Evolutionary conservation across 2,888 invertebrate genomes (phyloP).

Genomic region (Xylota sylvarum): DNA sequence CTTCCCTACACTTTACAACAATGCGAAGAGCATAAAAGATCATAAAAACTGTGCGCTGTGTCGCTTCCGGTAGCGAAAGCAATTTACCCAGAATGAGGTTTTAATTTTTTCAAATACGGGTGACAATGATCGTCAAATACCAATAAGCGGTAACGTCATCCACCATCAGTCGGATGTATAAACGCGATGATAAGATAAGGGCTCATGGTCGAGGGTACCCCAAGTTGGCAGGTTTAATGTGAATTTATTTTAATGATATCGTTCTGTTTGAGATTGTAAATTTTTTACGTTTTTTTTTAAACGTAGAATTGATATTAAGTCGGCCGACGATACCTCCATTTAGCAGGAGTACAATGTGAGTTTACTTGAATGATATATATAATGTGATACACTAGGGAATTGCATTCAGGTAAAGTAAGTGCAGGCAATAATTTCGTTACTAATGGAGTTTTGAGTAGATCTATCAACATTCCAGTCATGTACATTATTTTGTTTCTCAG

Average conservation of each 20-base stretch:
- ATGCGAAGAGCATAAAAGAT: neutral
- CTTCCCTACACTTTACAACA: constrained; percentile 13
- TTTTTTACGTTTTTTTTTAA: neutral
- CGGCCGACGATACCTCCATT: too few species aligned
- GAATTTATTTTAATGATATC: constrained; percentile 4
- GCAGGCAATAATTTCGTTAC: too few species aligned
- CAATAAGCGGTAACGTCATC: neutral
- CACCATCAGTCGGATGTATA: neutral
- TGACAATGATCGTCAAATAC: constrained; percentile 14
- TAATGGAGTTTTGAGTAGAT: too few species aligned
- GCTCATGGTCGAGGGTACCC: neutral
- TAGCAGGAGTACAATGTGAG: too few species aligned
- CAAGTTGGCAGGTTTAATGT: neutral
- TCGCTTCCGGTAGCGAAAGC: neutral
- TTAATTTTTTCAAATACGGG: constrained; percentile 20
- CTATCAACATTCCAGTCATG: too few species aligned
- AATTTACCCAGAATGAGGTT: constrained; percentile 1
- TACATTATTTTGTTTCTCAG: too few species aligned
- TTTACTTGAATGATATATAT: too few species aligned
- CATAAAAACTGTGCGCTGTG: neutral
- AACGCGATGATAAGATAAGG: constrained; percentile 1
- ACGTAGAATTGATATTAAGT: neutral
- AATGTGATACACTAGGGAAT: too few species aligned
- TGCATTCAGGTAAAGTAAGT: too few species aligned
- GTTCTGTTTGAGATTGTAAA: neutral